phyloP scores from a whole-genome alignment of 2,113 vertebrate species.

The Ariopsis seemanni region DNA sequence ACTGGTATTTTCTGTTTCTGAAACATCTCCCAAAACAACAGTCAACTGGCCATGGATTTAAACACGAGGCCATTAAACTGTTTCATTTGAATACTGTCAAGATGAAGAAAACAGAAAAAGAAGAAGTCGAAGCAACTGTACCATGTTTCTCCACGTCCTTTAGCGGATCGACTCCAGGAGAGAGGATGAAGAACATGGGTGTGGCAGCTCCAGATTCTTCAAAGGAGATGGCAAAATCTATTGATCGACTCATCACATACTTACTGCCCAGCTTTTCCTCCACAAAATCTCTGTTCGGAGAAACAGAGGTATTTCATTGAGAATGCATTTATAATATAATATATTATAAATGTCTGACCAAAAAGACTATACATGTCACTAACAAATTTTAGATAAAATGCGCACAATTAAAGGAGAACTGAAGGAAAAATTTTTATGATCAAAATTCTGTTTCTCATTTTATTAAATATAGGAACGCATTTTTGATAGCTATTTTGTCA shows the following conservation, averaged over 20 bases:
- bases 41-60: constrained; percentile 16
- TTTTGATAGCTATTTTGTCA: no score
- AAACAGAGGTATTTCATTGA: constrained; percentile 25
- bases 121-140: constrained; percentile 60
- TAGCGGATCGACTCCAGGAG: constrained; percentile 93
- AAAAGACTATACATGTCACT: background rate
- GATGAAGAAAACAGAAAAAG: background rate
- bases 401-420: background rate
- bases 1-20: background rate
- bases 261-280: constrained; percentile 91
- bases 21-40: background rate
- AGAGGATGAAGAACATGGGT: constrained; percentile 94
- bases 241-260: constrained; percentile 79
- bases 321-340: background rate
- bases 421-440: no score
- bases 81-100: background rate
- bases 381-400: background rate
- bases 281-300: constrained; percentile 82
- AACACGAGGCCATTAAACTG: constrained; percentile 18
- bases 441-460: no score
- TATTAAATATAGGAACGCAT: no score
- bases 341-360: background rate
- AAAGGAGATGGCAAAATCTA: constrained; percentile 88
- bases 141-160: constrained; percentile 96
- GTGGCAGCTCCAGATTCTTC: constrained; percentile 89